A percentile compares a stretch with the other conserved stretches of the same genome.
Evolutionary conservation across 1,140 invertebrate genomes (phyloP).

Genomic region (Cotesia typhae): DNA sequence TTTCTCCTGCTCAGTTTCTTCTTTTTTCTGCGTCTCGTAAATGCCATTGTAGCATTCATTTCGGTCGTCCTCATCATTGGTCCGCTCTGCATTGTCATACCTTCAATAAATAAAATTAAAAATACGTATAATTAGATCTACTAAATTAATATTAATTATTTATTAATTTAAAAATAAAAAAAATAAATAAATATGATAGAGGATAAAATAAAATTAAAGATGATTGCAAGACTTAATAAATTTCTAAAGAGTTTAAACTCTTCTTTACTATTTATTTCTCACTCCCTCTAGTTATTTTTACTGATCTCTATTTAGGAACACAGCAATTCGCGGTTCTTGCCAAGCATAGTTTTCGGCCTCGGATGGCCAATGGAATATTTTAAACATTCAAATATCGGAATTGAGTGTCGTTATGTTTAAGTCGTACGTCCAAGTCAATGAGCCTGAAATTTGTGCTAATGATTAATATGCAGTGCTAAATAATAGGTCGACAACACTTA

Average conservation of each 20-base stretch:
- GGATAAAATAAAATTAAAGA: slow-evolving; percentile 12
- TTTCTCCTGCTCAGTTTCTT: slow-evolving; percentile 57
- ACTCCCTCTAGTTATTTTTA: slow-evolving; percentile 51
- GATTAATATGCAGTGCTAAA: slow-evolving; percentile 9
- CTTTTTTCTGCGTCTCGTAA: slow-evolving; percentile 59
- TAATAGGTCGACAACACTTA: not conserved
- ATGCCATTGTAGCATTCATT: slow-evolving; percentile 45
- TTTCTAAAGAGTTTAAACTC: not conserved
- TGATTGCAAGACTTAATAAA: not conserved
- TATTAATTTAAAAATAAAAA: not conserved
- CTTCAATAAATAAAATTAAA: slow-evolving; percentile 47
- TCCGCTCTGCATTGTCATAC: slow-evolving; percentile 60
- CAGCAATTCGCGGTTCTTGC: slow-evolving; percentile 48
- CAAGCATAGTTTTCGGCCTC: slow-evolving; percentile 47
- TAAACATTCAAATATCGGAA: slow-evolving; percentile 49
- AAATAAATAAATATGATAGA: not conserved
- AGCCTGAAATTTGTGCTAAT: slow-evolving; percentile 4
- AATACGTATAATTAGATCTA: slow-evolving; percentile 14
- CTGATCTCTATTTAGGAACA: slow-evolving; percentile 49
- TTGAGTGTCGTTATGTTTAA: slow-evolving; percentile 5
- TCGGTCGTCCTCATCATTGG: slow-evolving; percentile 58
- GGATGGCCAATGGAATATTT: slow-evolving; percentile 45
- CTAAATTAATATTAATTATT: not conserved
- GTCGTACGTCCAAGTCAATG: slow-evolving; percentile 12
- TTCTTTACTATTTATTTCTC: slow-evolving; percentile 1